Base-by-base conservation (phyloP, 1,140 invertebrate genomes). In the Drosophila seguyi region DNA sequence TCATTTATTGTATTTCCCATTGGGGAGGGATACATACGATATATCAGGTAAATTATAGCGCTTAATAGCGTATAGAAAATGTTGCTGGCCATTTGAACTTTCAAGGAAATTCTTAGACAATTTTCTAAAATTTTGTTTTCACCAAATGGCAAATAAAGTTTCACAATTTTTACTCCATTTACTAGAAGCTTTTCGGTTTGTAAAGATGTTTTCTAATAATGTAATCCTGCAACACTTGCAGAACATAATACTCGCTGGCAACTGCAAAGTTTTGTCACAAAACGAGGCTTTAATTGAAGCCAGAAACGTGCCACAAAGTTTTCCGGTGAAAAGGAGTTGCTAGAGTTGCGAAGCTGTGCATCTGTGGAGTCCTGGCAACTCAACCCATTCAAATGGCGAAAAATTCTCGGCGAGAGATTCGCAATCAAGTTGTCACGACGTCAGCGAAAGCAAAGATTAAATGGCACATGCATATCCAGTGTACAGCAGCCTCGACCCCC, bases 251-350 rank as follows among this genome's bases (percentile, higher is more conserved):
- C 59, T 47, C 65, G 65, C 0, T n/a, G 14, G 65, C 42, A 29
- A 55, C 61, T 45, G 71, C 65, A 74, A 88, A 87, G 62, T 79
- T 80, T 55, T 45, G n/a, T 53, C 74, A 47, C 71, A 71, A 25
- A 87, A 87, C 85, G 85, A 84, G 69, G 68, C 79, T 87, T 87
- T 87, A 87, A 87, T 87, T 88, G 84, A 80, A 88, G 45, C 77
- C 52, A 50, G 59, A 62, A 73, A 79, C 75, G 62, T 75, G 75
- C 74, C 41, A 18, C 56, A 31, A 79, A 72, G 50, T 73, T 73
- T 73, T 42, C 44, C n/a, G n/a, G 4, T 34, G 34, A 18, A 25
- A 22, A 25, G 14, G 4, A 36, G 18, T 7, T 11, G 14, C 8
- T 13, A 18, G 18, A 58, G 14, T 14, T 22, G 44, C 25, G 41